A percentile compares a stretch with the other conserved stretches of the same genome.
Conservation (phyloP, 1,140 invertebrate species). For the Papilio aristodemus region DNA sequence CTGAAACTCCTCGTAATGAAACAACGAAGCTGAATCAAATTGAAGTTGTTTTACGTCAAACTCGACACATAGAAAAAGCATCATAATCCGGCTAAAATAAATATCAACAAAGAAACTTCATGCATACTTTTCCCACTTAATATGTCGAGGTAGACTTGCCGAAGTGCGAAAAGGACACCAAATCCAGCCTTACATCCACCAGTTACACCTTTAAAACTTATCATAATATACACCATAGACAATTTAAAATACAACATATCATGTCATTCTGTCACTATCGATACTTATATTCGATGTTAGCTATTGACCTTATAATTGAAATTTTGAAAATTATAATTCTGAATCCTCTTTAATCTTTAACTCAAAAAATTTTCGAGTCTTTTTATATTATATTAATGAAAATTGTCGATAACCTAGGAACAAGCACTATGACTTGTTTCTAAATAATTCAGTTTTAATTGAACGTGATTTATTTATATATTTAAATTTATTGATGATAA, state of each 20-base stretch:
- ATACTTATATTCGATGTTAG: background rate
- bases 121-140: conserved; percentile 30
- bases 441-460: no score
- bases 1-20: conserved; percentile 45
- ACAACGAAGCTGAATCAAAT: conserved; percentile 66
- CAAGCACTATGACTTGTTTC: no score
- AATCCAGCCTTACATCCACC: conserved; percentile 35
- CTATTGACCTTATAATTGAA: no score
- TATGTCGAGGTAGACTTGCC: background rate
- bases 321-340: no score
- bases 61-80: conserved; percentile 65
- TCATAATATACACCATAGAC: conserved; percentile 50
- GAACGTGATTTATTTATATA: no score
- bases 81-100: conserved; percentile 47
- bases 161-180: conserved; percentile 47
- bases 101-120: conserved; percentile 31
- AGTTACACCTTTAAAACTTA: conserved; percentile 31
- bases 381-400: no score
- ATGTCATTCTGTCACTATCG: background rate
- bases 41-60: conserved; percentile 73
- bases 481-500: no score
- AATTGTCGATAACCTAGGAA: no score
- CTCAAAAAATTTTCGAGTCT: no score
- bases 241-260: conserved; percentile 17
- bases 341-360: no score